These are phyloP conservation scores for Pseudorhombus dupliciocellatus DNA, from an alignment of 2,113 vertebrate species.

Conservation along the genomic window DNA sequence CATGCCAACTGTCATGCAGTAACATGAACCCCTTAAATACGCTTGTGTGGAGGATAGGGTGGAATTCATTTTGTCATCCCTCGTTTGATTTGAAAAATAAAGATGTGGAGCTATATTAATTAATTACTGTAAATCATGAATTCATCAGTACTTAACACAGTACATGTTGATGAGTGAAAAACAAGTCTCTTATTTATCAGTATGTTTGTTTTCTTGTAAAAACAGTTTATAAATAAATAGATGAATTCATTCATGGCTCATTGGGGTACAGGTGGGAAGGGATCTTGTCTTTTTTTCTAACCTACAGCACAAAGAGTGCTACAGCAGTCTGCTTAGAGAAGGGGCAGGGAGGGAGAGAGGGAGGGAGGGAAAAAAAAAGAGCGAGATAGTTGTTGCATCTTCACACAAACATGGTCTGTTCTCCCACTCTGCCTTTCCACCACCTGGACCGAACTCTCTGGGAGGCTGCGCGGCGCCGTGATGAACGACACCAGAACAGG, in stretches of 20 bases:
- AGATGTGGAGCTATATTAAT: not conserved
- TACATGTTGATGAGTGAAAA: not conserved
- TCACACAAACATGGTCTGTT: slow-evolving; percentile 79
- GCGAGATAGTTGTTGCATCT: slow-evolving; percentile 76
- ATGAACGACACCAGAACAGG: slow-evolving; percentile 71
- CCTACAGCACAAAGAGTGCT: slow-evolving; percentile 70
- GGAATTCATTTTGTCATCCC: slow-evolving; percentile 26
- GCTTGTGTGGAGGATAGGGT: slow-evolving; percentile 42
- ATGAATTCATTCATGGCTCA: slow-evolving; percentile 70
- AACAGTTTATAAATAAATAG: slow-evolving; percentile 41
- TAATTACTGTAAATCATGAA: not conserved
- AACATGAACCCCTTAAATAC: slow-evolving; percentile 72
- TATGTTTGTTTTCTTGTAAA: slow-evolving; percentile 20
- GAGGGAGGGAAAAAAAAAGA: slow-evolving; percentile 42
- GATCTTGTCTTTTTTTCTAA: slow-evolving; percentile 75
- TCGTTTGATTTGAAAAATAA: slow-evolving; percentile 35
- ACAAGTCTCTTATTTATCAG: not conserved
- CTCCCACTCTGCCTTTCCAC: slow-evolving; percentile 80
- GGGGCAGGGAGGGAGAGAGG: not conserved
- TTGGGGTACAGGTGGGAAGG: slow-evolving; percentile 70
- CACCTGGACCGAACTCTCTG: slow-evolving; percentile 77
- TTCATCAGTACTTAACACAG: slow-evolving; percentile 7
- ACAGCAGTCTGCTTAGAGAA: slow-evolving; percentile 64
- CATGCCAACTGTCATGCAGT: slow-evolving; percentile 75
- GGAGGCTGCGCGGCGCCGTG: slow-evolving; percentile 69